Evolutionary conservation across 2,888 invertebrate species (phyloP).

Genomic region (Portevinia maculata): DNA sequence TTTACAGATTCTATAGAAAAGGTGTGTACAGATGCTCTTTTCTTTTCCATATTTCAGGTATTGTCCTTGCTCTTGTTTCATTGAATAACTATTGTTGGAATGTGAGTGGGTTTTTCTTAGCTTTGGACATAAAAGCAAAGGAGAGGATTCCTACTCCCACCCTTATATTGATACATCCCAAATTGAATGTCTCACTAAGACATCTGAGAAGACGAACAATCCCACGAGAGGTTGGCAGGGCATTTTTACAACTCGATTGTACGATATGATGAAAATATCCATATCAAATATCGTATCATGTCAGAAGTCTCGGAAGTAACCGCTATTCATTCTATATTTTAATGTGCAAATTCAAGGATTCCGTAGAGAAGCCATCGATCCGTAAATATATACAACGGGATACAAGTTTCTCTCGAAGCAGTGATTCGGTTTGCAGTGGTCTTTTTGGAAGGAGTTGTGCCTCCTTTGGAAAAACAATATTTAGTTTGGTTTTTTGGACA

Average conservation of each 20-base stretch:
- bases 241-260: conserved; percentile 28
- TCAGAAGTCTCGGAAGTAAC: conserved; percentile 14
- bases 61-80: conserved; percentile 69
- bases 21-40: conserved; percentile 52
- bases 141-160: conserved; percentile 41
- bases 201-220: conserved; percentile 36
- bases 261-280: too few relatives aligned
- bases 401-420: conserved; percentile 21
- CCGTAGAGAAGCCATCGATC: conserved; percentile 41
- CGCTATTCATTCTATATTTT: conserved; percentile 17
- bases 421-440: too few relatives aligned
- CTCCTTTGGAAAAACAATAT: conserved; percentile 47
- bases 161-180: conserved; percentile 10
- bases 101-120: not conserved
- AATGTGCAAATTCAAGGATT: conserved; percentile 56
- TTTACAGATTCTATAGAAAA: conserved; percentile 63
- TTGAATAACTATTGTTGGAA: conserved; percentile 52
- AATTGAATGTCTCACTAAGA: conserved; percentile 38
- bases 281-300: conserved; percentile 29
- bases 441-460: conserved; percentile 39
- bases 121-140: conserved; percentile 2
- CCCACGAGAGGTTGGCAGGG: conserved; percentile 25
- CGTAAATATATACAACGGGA: not conserved
- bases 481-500: conserved; percentile 58
- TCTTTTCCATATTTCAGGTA: conserved; percentile 21